Percentiles rank a stretch among this genome's conserved stretches.
Evolutionary conservation across 2,113 vertebrate genomes (phyloP).

Genomic region (Microtus richardsoni): DNA sequence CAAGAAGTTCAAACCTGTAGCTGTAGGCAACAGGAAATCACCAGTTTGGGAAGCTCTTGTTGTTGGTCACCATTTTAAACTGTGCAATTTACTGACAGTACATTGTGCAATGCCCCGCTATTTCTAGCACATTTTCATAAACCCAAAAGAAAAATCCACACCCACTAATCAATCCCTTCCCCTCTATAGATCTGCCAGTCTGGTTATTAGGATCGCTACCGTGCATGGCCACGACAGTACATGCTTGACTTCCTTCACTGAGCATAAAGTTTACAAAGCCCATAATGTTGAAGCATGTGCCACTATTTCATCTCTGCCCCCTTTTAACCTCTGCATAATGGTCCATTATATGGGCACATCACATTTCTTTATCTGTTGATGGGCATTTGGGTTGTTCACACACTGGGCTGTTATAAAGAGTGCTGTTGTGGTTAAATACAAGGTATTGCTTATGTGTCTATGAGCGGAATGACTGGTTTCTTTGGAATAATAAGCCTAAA

Average conservation of each 20-base stretch:
- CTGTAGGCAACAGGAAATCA: neutral
- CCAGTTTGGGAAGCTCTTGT: neutral
- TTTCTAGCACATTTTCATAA: slow-evolving; percentile 25
- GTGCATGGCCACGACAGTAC: neutral
- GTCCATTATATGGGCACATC: neutral
- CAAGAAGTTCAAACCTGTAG: neutral
- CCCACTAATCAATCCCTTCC: neutral
- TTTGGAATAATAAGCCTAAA: neutral
- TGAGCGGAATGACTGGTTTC: neutral
- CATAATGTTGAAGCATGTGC: neutral
- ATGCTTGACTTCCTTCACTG: neutral
- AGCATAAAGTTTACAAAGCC: neutral
- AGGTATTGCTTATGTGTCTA: neutral
- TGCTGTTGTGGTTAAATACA: neutral
- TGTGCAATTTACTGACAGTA: neutral
- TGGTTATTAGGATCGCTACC: neutral
- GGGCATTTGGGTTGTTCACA: neutral
- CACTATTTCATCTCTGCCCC: neutral
- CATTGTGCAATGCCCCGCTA: neutral
- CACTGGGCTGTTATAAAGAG: neutral
- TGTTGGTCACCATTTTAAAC: neutral
- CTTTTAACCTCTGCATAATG: neutral
- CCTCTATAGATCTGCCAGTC: neutral
- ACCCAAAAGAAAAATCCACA: neutral
- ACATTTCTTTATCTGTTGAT: neutral